Evolutionary conservation across 2,113 vertebrate species (phyloP), one percentile per base, ranked within the genome.

Genomic region (Brachionichthys hirsutus): DNA sequence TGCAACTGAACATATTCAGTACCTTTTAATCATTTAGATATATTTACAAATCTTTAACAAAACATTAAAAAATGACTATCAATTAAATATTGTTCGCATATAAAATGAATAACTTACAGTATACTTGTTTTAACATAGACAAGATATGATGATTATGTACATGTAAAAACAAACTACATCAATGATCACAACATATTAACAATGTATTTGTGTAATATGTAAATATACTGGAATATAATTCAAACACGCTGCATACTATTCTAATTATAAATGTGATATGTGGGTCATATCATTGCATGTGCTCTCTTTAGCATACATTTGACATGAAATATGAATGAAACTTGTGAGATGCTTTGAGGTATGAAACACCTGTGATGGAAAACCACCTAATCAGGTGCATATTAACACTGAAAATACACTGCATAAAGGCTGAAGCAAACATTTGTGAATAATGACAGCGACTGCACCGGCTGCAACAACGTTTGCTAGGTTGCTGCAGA

Each of bases 41-140:
- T 80, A 70, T 80, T 66, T 72, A 82, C 73, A 81, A 56, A 42
- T 10, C 54, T 80, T 80, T 85, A 61, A 83, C 62, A 85, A 85
- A 77, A 79, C 72, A 70, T 67, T 60, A 73, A 17, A 78, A 51
- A 65, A 68, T 12, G 0, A 35, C 71, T 75, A 77, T 75, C 52
- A 83, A 58, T 87, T 75, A 85, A 84, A 88, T 82, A 84, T 68
- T 65, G 75, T 70, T 36, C 62, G 55, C 57, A 84, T 87, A 87
- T 67, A 86, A 88, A 88, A 85, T 57, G 76, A 89, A 86, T 87
- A 89, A 89, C 83, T 89, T 90, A 87, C 34, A 69, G 59, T 74
- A 75, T 86, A 74, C 30, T 67, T 74, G 50, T 67, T 81, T 78
- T 61, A 68, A 54, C 46, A 76, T 77, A 80, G 46, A 64, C 78